phyloP scores from a whole-genome alignment of 2,888 invertebrate species.

The Ornithoptera priamus region DNA sequence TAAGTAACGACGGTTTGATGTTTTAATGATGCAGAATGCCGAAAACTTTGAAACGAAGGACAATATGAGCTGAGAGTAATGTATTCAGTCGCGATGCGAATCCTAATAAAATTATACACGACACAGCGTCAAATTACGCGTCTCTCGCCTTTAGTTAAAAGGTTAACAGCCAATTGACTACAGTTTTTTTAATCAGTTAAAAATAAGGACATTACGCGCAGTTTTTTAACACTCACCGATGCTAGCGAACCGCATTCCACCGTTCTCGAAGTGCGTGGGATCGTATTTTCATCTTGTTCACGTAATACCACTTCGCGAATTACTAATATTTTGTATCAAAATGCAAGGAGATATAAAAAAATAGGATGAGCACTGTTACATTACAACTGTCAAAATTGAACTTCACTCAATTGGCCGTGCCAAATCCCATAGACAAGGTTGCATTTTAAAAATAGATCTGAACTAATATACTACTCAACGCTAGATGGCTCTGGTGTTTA shows the following conservation, averaged over 20 bases:
- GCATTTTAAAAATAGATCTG: conserved; percentile 64
- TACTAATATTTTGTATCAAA: conserved; percentile 80
- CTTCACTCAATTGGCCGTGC: conserved; percentile 71
- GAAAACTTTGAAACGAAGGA: conserved; percentile 39
- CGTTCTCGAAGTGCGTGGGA: conserved; percentile 75
- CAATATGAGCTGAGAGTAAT: conserved; percentile 44
- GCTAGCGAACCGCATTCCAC: conserved; percentile 77
- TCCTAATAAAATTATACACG: conserved; percentile 79
- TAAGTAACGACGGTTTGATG: conserved; percentile 59
- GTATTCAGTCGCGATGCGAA: conserved; percentile 66
- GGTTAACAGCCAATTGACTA: conserved; percentile 81
- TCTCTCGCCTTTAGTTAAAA: conserved; percentile 80
- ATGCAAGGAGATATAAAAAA: conserved; percentile 78
- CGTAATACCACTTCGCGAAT: conserved; percentile 78
- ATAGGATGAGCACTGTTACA: conserved; percentile 76
- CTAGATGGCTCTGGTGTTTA: conserved; percentile 49
- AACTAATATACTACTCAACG: conserved; percentile 49
- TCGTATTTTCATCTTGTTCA: conserved; percentile 79
- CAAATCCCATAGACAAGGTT: conserved; percentile 75
- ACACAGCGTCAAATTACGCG: conserved; percentile 79
- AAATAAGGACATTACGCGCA: conserved; percentile 68
- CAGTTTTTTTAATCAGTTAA: conserved; percentile 79
- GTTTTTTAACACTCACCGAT: conserved; percentile 62
- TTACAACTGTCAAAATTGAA: conserved; percentile 79
- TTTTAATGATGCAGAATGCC: conserved; percentile 48